Evolutionary conservation across 2,888 invertebrate genomes (phyloP).

Genomic region (Didymodactylos carnosus): DNA sequence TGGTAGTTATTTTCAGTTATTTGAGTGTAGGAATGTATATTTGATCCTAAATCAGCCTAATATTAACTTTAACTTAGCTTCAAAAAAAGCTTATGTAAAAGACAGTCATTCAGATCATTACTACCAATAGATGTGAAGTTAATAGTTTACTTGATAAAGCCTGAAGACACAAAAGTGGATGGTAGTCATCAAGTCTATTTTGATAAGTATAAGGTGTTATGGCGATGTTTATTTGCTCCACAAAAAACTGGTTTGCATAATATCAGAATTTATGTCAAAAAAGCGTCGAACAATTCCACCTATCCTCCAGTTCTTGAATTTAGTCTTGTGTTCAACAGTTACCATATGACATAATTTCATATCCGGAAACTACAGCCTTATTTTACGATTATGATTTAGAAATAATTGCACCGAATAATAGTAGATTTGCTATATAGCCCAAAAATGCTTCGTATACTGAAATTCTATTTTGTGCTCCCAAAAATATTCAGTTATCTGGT

Average conservation of each 20-base stretch:
- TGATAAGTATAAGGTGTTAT: background rate
- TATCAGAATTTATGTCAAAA: background rate
- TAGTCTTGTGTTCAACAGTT: background rate
- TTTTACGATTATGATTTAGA: background rate
- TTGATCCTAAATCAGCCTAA: too few relatives aligned
- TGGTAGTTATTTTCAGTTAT: too few relatives aligned
- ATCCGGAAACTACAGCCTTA: background rate
- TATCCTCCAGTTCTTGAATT: background rate
- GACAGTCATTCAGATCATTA: too few relatives aligned
- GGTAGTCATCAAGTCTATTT: background rate
- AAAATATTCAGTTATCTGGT: background rate
- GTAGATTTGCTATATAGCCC: background rate
- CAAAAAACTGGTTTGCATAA: background rate
- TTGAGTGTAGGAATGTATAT: too few relatives aligned
- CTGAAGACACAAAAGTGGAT: background rate
- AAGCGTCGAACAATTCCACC: background rate
- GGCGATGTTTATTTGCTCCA: background rate
- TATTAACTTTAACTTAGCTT: too few relatives aligned
- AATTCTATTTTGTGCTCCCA: background rate
- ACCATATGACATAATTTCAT: background rate
- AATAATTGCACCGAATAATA: background rate
- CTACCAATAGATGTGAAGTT: background rate
- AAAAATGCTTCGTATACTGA: background rate
- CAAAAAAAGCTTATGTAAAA: too few relatives aligned
- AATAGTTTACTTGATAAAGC: background rate